These are phyloP conservation scores for Urophycis tenuis DNA, from an alignment of 2,797 vertebrate genomes.

Conservation along the genomic window DNA sequence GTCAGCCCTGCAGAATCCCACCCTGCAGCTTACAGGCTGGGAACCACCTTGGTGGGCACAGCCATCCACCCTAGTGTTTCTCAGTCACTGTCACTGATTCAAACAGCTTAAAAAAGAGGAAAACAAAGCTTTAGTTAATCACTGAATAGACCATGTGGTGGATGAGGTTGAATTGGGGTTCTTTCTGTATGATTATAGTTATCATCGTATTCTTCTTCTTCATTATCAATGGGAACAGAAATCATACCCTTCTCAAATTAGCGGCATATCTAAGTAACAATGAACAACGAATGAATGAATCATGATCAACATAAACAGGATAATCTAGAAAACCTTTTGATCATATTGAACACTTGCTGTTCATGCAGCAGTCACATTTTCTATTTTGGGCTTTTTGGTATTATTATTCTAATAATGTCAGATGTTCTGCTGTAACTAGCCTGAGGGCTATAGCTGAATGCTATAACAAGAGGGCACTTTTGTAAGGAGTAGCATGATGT, in stretches of 20 bases:
- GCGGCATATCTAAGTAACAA: background rate
- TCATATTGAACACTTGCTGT: background rate
- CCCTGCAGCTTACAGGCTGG: background rate
- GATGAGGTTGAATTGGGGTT: background rate
- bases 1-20: background rate
- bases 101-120: background rate
- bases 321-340: background rate
- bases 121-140: background rate
- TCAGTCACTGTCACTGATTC: background rate
- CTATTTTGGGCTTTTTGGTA: constrained; percentile 6
- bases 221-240: background rate
- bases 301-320: background rate
- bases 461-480: constrained; percentile 8
- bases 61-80: background rate
- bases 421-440: constrained; percentile 29
- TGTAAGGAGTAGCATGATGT: constrained; percentile 9
- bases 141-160: background rate
- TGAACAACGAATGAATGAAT: background rate
- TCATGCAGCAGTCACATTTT: constrained; percentile 16
- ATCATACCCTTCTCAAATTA: background rate
- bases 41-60: background rate
- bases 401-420: constrained; percentile 21
- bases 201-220: background rate
- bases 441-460: constrained; percentile 30
- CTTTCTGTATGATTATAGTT: background rate